Percentiles rank a stretch among this genome's conserved stretches.
These are phyloP conservation scores for Tarsius wallacei DNA, from an alignment of 2,797 vertebrate genomes.

Conservation along the genomic window DNA sequence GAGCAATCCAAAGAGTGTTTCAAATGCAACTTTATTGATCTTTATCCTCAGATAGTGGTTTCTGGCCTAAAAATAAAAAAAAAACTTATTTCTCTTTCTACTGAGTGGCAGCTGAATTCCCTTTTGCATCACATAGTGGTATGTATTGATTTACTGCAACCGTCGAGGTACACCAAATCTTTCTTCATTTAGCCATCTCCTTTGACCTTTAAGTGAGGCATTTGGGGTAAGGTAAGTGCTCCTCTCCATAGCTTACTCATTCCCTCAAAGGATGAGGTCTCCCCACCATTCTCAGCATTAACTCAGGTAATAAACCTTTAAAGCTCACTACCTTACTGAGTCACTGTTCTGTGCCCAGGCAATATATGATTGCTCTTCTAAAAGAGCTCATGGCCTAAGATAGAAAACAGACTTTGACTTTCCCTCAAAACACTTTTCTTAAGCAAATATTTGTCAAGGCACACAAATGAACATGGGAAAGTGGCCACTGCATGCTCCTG, in stretches of 20 bases:
- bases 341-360: neutral
- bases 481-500: neutral
- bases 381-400: neutral
- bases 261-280: constrained; percentile 2
- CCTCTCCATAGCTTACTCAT: neutral
- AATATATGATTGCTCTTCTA: neutral
- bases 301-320: constrained; percentile 34
- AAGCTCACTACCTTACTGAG: neutral
- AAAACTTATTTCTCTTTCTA: constrained; percentile 45
- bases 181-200: constrained; percentile 39
- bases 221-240: neutral
- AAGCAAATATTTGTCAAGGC: constrained; percentile 22
- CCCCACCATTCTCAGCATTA: neutral
- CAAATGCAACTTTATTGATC: constrained; percentile 5
- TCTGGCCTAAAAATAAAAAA: constrained; percentile 14
- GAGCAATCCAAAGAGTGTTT: neutral
- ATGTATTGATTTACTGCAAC: constrained; percentile 32
- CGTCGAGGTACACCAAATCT: neutral
- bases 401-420: neutral
- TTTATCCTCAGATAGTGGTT: constrained; percentile 14
- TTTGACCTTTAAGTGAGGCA: constrained; percentile 61
- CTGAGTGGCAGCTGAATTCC: constrained; percentile 47
- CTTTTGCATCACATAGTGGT: neutral
- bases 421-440: constrained; percentile 32
- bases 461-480: neutral